Evolutionary conservation across 2,113 vertebrate genomes (phyloP), one percentile per base, ranked within the genome.

Genomic region (Penelope pileata): DNA sequence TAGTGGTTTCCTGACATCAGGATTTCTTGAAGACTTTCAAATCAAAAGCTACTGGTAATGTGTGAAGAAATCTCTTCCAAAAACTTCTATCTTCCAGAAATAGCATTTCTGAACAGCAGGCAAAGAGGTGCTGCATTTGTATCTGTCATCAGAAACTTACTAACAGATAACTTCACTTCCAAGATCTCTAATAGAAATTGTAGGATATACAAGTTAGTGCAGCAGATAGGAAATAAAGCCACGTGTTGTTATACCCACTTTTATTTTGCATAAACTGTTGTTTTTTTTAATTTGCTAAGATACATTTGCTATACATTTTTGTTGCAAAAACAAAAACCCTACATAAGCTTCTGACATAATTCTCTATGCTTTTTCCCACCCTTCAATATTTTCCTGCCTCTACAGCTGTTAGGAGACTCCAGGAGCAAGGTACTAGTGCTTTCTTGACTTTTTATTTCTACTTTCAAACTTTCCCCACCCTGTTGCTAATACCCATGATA

Each of bases 361-460:
- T 98, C 96, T 99, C 97, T 98, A 98, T 99, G 98, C 98, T 99
- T 98, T 99, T 97, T 98, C 97, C 98, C 97, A 97, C 96, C 98
- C 97, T 98, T 97, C 97, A 98, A 98, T 98, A 97, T 98, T 97
- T 98, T 97, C 98, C 96, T 98, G 98, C 97, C 98, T 98, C 98
- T 98, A 97, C 99, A 99, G 99, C 99, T 99, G 76, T 99, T 99
- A 98, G 99, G 99, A 99, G 99, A 99, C 99, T 99, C 99, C 99
- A 99, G 99, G 98, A 99, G 99, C 98, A 99, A 99, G 99, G 99
- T 99, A 99, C 98, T 98, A 97, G 92, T 98, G 98, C 94, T 98
- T 97, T 97, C 97, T 96, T 98, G 94, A 97, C 86, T 95, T 98
- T 97, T 96, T 94, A 94, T 90, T 97, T 97, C 97, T 96, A 92